Conservation (phyloP, 2,113 vertebrate genomes). For the Chlamydotis undulata region DNA sequence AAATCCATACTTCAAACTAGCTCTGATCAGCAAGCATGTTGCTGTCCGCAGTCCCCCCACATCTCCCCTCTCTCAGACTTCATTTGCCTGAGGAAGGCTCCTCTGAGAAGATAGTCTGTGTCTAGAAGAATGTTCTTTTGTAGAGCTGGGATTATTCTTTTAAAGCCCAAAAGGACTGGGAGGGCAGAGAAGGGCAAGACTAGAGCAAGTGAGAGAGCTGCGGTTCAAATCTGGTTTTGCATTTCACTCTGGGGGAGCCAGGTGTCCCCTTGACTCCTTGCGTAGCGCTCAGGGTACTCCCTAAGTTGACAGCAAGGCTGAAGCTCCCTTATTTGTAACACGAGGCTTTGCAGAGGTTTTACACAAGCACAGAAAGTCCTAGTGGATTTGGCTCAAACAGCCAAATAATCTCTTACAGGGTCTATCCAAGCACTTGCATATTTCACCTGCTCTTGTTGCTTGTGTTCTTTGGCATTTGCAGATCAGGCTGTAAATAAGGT, state of each 20-base stretch:
- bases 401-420: neutral
- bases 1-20: neutral
- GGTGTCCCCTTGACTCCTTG: neutral
- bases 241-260: neutral
- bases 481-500: neutral
- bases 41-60: neutral
- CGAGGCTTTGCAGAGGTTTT: neutral
- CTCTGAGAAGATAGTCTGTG: neutral
- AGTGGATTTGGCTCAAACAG: neutral
- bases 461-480: conserved; percentile 10
- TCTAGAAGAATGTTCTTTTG: neutral
- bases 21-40: neutral
- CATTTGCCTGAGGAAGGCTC: neutral
- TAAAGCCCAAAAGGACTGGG: neutral
- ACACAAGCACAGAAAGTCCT: neutral
- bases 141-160: neutral
- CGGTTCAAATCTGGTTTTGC: neutral
- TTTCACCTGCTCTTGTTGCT: neutral
- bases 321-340: neutral
- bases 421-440: neutral
- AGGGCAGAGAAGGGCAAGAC: neutral
- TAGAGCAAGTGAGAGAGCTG: neutral
- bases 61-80: neutral
- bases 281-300: neutral
- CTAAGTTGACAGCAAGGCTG: neutral